Evolutionary conservation across 2,888 invertebrate genomes (phyloP), one percentile per base, ranked within the genome.

Genomic region (Dendrolimus houi): DNA sequence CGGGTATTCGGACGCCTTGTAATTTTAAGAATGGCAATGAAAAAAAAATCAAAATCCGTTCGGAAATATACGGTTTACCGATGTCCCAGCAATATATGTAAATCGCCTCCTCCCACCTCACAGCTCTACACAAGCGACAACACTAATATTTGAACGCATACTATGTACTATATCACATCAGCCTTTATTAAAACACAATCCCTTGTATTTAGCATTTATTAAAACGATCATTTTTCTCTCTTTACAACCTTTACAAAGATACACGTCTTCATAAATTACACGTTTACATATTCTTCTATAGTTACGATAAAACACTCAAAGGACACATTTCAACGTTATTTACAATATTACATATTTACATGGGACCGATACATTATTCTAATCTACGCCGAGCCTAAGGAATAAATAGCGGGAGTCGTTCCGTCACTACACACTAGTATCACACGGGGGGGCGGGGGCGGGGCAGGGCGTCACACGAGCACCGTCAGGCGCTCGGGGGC

Each of bases 261-360:
- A 77, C 77, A 69, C 72, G 70, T 74, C 69, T 57, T 64, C 68
- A 70, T 68, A 68, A 70, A 67, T 73, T 69, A 72, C 72, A 66
- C 29, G 29, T 67, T 71, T 70, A 67, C 66, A 69, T 47, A 55
- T 41, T 53, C 52, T 17, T 42, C 29, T 42, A 17, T 58, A 55
- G 12, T 58, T 62, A 47, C 64, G 60, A 13, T 55, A 63, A 68
- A 72, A 71, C 75, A 71, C 75, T 74, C 75, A 77, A 74, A 72
- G 72, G 66, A 74, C 79, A 75, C 47, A 74, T 75, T 72, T 74
- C 75, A 78, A 81, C 80, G 77, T 75, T 87, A 87, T 87, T 85
- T 86, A 86, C 86, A 86, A 79, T 81, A 73, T 55, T 68, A 79
- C 84, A 81, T 87, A 86, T 85, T 80, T 87, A 87, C 85, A 85